Base-by-base conservation (phyloP, 2,888 invertebrate species). In the Pocota personata region DNA sequence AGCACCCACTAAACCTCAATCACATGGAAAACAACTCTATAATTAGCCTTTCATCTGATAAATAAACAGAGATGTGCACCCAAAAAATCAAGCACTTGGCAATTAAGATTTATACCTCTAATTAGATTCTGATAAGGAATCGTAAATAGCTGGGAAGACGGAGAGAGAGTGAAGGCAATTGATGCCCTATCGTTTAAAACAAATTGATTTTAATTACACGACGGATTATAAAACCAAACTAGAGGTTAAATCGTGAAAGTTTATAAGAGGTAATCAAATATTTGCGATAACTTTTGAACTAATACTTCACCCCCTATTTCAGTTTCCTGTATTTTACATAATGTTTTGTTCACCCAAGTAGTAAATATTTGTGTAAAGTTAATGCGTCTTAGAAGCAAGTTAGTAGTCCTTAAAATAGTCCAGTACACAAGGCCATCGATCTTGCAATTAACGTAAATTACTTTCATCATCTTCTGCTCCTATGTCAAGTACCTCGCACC, bases 321-420 rank as follows among this genome's bases (percentile, higher is more conserved):
- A 37, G 24, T 6, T 64, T 75, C 64, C 75, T 64, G 21, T 1
- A 43, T 64, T 43, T 43, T 64, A 62, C n/a, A 30, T 50, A 60
- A 57, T 7, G 16, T 37, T 58, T 58, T 50, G 27, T n/a, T n/a
- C 19, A 6, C n/a, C n/a, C 5, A 30, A 43, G 4, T 58, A 24
- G 24, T 72, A 48, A 72, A 73, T 60, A 73, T 73, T 72, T 71
- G 40, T 30, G 10, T 24, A 27, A 35, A 14, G 2, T 10, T 52
- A 37, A 37, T 37, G 50, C 37, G 46, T 30, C 5, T n/a, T 27
- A 12, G 27, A 16, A 7, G 30, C 2, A 16, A 19, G 16, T 7
- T 2, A 24, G 32, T 32, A 32, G 32, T 35, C 12, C 35, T 35
- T 12, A 12, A 14, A 43, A 32, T 19, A 8, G n/a, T n/a, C n/a